Conservation (phyloP, 2,888 invertebrate species). For the Thera obeliscata region DNA sequence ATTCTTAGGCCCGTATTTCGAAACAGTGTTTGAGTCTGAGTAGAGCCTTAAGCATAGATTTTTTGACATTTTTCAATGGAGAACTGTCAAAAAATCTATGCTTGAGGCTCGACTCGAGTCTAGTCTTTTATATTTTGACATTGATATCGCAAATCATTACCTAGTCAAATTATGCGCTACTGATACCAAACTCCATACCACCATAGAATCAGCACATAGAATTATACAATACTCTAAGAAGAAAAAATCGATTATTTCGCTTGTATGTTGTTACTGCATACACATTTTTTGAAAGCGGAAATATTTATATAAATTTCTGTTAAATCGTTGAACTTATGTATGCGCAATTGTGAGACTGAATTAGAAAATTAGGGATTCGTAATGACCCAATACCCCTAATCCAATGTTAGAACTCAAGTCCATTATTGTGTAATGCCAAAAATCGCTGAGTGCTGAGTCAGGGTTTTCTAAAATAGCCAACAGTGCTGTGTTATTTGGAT, state of each 20-base stretch:
- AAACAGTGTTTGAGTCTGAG: too few species aligned
- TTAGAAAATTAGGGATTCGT: constrained; percentile 69
- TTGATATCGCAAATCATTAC: not conserved
- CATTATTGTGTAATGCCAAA: constrained; percentile 26
- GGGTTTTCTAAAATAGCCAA: not conserved
- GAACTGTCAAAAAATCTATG: too few species aligned
- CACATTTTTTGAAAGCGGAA: not conserved
- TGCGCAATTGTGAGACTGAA: constrained; percentile 82
- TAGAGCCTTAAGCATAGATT: too few species aligned
- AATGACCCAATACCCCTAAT: constrained; percentile 50
- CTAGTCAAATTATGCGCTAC: too few species aligned
- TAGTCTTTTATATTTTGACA: not conserved
- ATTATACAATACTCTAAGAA: not conserved
- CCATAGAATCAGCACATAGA: not conserved
- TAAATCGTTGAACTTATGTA: constrained; percentile 67
- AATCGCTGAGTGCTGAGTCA: constrained; percentile 3
- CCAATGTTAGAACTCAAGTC: constrained; percentile 48
- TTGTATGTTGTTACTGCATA: not conserved
- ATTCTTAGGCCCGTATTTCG: too few species aligned
- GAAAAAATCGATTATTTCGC: constrained; percentile 1
- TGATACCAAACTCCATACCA: not conserved
- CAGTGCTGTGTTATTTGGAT: not conserved
- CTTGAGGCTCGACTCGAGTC: too few species aligned
- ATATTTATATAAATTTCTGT: constrained; percentile 33
- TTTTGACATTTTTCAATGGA: too few species aligned